These are phyloP conservation scores for Lasioglossum villosulum DNA, from an alignment of 2,888 invertebrate species.

Conservation along the genomic window DNA sequence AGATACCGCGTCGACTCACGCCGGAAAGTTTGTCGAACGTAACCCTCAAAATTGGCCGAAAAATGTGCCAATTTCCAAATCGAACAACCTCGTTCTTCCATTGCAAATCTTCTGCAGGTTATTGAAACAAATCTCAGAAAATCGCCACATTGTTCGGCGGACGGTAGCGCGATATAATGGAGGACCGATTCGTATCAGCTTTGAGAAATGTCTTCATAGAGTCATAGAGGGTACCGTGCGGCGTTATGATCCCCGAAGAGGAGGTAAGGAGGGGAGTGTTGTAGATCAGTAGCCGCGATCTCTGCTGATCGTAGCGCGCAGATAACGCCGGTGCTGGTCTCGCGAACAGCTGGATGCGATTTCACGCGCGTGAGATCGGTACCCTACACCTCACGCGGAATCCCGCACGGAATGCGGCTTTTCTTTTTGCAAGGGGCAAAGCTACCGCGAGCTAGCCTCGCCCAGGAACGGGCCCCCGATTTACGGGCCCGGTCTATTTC, in stretches of 20 bases:
- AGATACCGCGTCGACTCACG: neutral
- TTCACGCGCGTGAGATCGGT: conserved; percentile 71
- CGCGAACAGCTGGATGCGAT: conserved; percentile 62
- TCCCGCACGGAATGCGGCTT: conserved; percentile 67
- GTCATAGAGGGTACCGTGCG: neutral
- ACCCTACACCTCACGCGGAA: conserved; percentile 62
- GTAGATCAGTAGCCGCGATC: conserved; percentile 64
- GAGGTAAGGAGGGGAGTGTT: neutral
- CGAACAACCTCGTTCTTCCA: neutral
- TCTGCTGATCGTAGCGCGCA: conserved; percentile 54
- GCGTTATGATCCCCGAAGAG: conserved; percentile 2
- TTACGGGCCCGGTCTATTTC: conserved; percentile 34
- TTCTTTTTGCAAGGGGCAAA: conserved; percentile 57
- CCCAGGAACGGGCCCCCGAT: conserved; percentile 53
- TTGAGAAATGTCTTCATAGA: conserved; percentile 55
- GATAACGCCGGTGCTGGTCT: conserved; percentile 48
- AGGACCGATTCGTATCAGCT: conserved; percentile 23
- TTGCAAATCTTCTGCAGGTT: neutral
- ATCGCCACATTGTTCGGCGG: neutral
- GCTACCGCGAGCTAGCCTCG: conserved; percentile 54
- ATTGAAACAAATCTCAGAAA: neutral
- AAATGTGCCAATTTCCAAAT: neutral
- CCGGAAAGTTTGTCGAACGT: neutral
- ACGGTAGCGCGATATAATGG: conserved; percentile 4
- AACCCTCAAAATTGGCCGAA: neutral